Evolutionary conservation across 2,113 vertebrate genomes (phyloP).

Genomic region (Gadus macrocephalus): DNA sequence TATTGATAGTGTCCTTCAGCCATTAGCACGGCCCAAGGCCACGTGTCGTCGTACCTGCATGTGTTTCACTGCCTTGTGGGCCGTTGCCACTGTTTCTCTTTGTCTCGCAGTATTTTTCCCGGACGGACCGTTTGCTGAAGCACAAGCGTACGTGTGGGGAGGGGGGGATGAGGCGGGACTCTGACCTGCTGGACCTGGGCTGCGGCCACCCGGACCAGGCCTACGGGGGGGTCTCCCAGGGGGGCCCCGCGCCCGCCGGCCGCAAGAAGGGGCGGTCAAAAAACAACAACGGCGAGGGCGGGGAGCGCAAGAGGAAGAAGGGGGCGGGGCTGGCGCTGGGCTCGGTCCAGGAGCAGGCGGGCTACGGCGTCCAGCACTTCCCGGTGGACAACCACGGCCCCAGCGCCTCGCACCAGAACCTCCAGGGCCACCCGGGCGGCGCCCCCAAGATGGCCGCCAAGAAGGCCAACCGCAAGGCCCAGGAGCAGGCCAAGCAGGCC

Average conservation of each 20-base stretch:
- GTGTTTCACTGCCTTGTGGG: too few species aligned
- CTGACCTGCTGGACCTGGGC: conserved; percentile 77
- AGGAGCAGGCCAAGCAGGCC: conserved; percentile 77
- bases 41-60: too few species aligned
- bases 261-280: conserved; percentile 91
- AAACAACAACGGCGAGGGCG: conserved; percentile 73
- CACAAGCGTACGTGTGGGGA: conserved; percentile 98
- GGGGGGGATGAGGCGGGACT: conserved; percentile 88
- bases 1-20: too few species aligned
- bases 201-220: conserved; percentile 81
- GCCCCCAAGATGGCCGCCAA: conserved; percentile 92
- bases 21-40: too few species aligned
- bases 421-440: conserved; percentile 48
- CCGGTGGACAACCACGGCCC: conserved; percentile 81
- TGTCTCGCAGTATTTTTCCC: conserved; percentile 87
- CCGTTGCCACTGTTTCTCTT: too few species aligned
- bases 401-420: conserved; percentile 74
- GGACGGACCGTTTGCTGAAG: conserved; percentile 97
- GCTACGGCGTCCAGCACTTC: conserved; percentile 80
- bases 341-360: conserved; percentile 57
- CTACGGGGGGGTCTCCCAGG: conserved; percentile 85
- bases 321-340: conserved; percentile 17
- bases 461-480: conserved; percentile 83
- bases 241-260: conserved; percentile 80
- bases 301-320: conserved; percentile 85